Evolutionary conservation across 2,113 vertebrate genomes (phyloP), one percentile per base, ranked within the genome.

Genomic region (Aldabrachelys gigantea): DNA sequence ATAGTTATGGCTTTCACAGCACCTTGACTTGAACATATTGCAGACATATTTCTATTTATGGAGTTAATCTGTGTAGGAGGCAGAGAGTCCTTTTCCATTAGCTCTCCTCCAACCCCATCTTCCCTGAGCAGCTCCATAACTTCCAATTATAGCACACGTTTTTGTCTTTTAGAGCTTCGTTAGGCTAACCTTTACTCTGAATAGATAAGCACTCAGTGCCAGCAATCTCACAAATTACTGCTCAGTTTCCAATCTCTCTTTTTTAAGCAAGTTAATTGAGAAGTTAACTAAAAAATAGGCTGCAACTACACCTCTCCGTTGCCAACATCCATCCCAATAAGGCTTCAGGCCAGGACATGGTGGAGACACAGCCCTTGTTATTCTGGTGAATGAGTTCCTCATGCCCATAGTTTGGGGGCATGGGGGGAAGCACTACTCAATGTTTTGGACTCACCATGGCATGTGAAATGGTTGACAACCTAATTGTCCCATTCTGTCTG

Each of bases 261-360:
- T 1, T 22, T 91, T 89, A 91, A 82, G n/a, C 84, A 85, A 92
- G 92, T 47, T 86, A 90, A 25, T 19, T n/a, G 35, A 54, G 76
- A 88, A 91, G 88, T 57, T 44, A 79, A 19, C 50, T 90, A 85
- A 93, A 93, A 87, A 91, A 84, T 59, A 90, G 54, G 57, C 76
- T 90, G 85, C 76, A 87, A 81, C 29, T 27, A 87, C 31, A 91
- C 59, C 65, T 89, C 38, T 27, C 50, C 10, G n/a, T 85, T 80
- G 47, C 2, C 9, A 81, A 54, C 57, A 62, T 62, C 59, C 59
- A 31, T 65, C 35, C 29, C 87, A 93, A 87, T 90, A n/a, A 89
- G 75, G 6, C 82, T 92, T 79, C 84, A 85, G 54, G 59, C 4
- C 84, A 82, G 57, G 86, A 49, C 4, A 86, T 47, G 14, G 87